These are phyloP conservation scores for Pseudorasbora parva DNA, from an alignment of 2,113 vertebrate genomes.

Conservation along the genomic window DNA sequence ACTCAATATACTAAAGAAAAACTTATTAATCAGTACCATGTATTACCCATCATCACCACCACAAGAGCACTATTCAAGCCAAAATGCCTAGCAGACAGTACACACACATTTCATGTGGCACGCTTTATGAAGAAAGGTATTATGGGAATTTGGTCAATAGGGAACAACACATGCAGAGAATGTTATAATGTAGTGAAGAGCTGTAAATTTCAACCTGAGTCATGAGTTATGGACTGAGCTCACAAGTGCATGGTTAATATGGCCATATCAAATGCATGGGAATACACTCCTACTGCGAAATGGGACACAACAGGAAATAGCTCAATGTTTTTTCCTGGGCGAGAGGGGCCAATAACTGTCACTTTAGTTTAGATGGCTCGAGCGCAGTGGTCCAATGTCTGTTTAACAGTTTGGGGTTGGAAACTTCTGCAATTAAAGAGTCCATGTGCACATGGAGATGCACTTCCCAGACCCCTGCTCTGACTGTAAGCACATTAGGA, in stretches of 20 bases:
- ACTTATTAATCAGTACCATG: neutral
- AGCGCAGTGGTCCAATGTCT: constrained; percentile 70
- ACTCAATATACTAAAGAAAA: neutral
- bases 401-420: constrained; percentile 73
- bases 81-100: constrained; percentile 44
- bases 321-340: constrained; percentile 74
- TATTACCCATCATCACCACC: neutral
- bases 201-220: constrained; percentile 66
- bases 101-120: constrained; percentile 60
- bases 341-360: constrained; percentile 80
- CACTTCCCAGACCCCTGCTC: constrained; percentile 56
- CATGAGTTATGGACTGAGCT: constrained; percentile 69
- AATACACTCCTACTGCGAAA: constrained; percentile 79
- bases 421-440: constrained; percentile 68
- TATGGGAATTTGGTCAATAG: constrained; percentile 58
- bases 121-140: constrained; percentile 67
- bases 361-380: constrained; percentile 78
- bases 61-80: constrained; percentile 34
- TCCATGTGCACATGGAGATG: constrained; percentile 58
- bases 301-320: constrained; percentile 85
- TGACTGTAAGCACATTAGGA: constrained; percentile 34
- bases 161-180: constrained; percentile 61
- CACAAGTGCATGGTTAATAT: constrained; percentile 69
- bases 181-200: constrained; percentile 64
- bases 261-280: constrained; percentile 75